Conservation (phyloP, 1,140 invertebrate genomes). For the Cotesia typhae region DNA sequence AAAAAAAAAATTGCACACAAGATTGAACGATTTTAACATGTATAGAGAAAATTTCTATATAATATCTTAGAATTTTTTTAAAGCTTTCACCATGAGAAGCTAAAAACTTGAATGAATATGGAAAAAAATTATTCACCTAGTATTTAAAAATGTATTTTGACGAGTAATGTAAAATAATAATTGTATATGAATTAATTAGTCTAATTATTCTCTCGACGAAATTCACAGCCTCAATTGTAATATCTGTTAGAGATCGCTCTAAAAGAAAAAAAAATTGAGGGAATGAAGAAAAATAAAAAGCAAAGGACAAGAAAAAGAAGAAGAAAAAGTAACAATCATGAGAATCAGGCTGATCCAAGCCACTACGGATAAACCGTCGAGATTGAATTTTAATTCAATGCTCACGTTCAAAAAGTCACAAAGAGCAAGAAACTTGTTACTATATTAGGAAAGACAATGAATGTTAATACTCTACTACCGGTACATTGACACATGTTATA, state of each 20-base stretch:
- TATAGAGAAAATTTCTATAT: no score
- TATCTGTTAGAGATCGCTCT: constrained; percentile 32
- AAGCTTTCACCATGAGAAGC: no score
- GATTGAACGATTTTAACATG: no score
- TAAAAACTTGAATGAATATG: no score
- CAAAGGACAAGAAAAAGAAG: background rate
- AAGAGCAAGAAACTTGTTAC: background rate
- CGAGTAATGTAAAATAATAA: no score
- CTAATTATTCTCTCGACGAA: background rate
- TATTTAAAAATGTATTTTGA: constrained; percentile 45
- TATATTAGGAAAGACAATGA: constrained; percentile 34
- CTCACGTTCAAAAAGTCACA: no score
- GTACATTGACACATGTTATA: constrained; percentile 33
- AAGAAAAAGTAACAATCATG: constrained; percentile 46
- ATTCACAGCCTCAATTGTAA: constrained; percentile 9
- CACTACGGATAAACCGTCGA: background rate
- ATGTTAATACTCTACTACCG: constrained; percentile 10
- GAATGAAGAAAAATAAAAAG: background rate
- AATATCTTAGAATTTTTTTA: no score
- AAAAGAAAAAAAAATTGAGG: background rate
- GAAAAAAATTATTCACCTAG: background rate
- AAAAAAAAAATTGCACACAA: no score
- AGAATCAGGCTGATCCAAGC: constrained; percentile 57
- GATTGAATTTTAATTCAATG: constrained; percentile 29
- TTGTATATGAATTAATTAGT: no score